Evolutionary conservation across 1,140 invertebrate genomes (phyloP).

Genomic region (Melitaea cinxia): DNA sequence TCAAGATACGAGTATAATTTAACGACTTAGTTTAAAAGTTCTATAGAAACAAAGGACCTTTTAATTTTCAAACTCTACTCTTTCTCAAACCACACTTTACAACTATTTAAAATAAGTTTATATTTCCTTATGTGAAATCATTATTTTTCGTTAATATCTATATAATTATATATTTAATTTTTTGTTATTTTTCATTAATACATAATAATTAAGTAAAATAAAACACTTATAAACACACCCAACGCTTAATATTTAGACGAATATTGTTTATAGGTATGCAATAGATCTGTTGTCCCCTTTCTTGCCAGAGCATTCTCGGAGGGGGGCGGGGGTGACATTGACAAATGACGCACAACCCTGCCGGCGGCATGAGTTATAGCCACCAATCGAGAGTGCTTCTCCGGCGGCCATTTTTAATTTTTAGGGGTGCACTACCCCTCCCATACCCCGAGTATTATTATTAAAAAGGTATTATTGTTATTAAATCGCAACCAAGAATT

Average conservation of each 20-base stretch:
- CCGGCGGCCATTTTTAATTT: conserved; percentile 79
- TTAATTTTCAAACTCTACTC: too few relatives aligned
- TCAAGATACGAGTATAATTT: too few relatives aligned
- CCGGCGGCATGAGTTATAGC: conserved; percentile 73
- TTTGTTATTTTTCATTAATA: too few relatives aligned
- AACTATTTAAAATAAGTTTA: too few relatives aligned
- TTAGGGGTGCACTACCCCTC: conserved; percentile 71
- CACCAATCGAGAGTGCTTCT: conserved; percentile 71
- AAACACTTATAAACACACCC: not conserved
- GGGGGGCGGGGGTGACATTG: conserved; percentile 66
- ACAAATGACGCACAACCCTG: conserved; percentile 72
- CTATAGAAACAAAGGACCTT: too few relatives aligned
- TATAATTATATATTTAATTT: too few relatives aligned
- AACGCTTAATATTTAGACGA: conserved; percentile 21
- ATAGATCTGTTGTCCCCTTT: conserved; percentile 58
- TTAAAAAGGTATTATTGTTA: conserved; percentile 32
- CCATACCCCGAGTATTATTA: conserved; percentile 57
- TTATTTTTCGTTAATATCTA: too few relatives aligned
- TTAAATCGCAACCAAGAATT: not conserved
- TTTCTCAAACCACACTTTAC: too few relatives aligned
- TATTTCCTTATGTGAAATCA: too few relatives aligned
- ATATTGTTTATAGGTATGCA: conserved; percentile 37
- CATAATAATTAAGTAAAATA: not conserved
- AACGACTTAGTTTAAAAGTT: too few relatives aligned
- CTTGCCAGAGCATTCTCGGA: conserved; percentile 65